Conservation (phyloP, 30 jellyfish, hydroid and myxozoan species). For the Aurelia aurita region DNA sequence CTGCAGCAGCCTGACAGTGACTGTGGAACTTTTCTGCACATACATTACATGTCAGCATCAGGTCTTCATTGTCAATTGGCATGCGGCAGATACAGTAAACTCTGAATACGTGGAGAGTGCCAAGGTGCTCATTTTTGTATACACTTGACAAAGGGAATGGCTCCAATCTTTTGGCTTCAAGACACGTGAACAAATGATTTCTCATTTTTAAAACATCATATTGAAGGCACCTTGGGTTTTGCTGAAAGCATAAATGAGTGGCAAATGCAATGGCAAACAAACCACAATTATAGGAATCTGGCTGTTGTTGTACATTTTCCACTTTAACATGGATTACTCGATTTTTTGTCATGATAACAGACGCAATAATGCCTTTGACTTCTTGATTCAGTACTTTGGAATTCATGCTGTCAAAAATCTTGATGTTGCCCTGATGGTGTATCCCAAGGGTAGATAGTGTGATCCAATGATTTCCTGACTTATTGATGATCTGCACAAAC, state of each 20-base stretch:
- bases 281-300: conserved; percentile 20
- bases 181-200: too few species aligned
- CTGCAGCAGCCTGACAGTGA: conserved; percentile 6
- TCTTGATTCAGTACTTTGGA: conserved; percentile 20
- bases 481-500: conserved; percentile 24
- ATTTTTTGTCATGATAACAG: conserved; percentile 14
- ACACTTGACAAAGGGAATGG: conserved; percentile 19
- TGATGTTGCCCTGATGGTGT: conserved; percentile 3
- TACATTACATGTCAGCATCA: conserved; percentile 25
- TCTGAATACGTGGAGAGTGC: conserved; percentile 30
- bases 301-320: conserved; percentile 39
- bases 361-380: conserved; percentile 19
- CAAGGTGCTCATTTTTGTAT: conserved; percentile 28
- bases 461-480: conserved; percentile 26
- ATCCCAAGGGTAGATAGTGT: conserved; percentile 16
- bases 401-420: conserved; percentile 21
- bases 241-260: too few species aligned
- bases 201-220: too few species aligned
- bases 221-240: too few species aligned
- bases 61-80: conserved; percentile 18
- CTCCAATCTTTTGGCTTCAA: too few species aligned
- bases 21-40: conserved; percentile 31
- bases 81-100: conserved; percentile 28
- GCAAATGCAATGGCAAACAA: too few species aligned
- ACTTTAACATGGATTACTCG: conserved; percentile 17